phyloP scores from a whole-genome alignment of 1,140 invertebrate species.

The Danaus melanippus region DNA sequence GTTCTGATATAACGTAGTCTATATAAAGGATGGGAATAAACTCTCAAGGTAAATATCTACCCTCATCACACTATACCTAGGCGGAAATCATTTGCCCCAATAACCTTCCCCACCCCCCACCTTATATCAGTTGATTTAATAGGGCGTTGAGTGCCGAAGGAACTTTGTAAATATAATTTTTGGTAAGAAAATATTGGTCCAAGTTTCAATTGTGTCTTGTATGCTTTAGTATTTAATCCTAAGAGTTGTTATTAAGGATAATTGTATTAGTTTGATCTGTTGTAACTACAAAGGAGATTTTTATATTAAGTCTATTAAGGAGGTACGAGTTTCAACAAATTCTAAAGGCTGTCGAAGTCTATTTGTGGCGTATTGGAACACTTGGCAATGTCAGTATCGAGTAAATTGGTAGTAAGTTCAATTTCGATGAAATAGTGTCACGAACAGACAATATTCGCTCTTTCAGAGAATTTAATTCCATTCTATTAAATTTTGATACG shows the following conservation, averaged over 20 bases:
- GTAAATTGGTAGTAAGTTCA: constrained; percentile 18
- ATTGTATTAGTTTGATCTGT: too few species aligned
- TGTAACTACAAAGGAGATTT: too few species aligned
- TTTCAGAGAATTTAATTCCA: constrained; percentile 11
- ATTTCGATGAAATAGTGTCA: constrained; percentile 18
- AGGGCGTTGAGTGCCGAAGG: constrained; percentile 17
- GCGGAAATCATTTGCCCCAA: constrained; percentile 41
- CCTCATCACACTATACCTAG: constrained; percentile 24
- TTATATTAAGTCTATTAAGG: too few species aligned
- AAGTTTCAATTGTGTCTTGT: constrained; percentile 2
- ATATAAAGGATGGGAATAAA: constrained; percentile 12
- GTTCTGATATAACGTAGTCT: constrained; percentile 6
- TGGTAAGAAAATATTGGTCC: constrained; percentile 41
- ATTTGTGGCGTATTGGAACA: constrained; percentile 23
- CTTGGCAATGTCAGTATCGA: constrained; percentile 17
- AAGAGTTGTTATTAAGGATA: too few species aligned
- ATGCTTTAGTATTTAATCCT: too few species aligned
- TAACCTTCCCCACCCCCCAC: constrained; percentile 19
- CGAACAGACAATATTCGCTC: constrained; percentile 7
- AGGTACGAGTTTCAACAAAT: too few species aligned
- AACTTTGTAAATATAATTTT: constrained; percentile 44
- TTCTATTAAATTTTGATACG: too few species aligned
- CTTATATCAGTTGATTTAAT: constrained; percentile 30
- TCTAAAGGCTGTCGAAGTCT: constrained; percentile 1
- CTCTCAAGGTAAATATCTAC: constrained; percentile 16